phyloP scores from a whole-genome alignment of 2,888 invertebrate species.

The Archips crataeganus region DNA sequence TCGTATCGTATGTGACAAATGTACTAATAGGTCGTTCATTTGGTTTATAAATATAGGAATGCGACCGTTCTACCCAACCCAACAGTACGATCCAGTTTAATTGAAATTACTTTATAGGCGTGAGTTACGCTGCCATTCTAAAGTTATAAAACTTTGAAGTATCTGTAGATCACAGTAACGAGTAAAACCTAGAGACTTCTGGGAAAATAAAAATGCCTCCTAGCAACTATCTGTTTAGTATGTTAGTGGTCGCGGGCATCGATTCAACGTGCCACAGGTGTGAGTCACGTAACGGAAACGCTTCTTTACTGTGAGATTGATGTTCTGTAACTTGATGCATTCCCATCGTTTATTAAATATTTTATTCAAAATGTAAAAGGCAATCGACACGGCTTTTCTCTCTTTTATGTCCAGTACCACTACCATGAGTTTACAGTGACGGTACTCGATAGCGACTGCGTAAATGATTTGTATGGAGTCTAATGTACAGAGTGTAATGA shows the following conservation, averaged over 20 bases:
- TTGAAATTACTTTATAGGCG: neutral
- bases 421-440: too few relatives aligned
- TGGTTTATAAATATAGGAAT: neutral
- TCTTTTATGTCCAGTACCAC: neutral
- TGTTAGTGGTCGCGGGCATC: slow-evolving; percentile 40
- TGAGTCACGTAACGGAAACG: slow-evolving; percentile 44
- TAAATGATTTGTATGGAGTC: too few relatives aligned
- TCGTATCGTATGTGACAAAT: neutral
- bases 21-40: neutral
- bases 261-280: slow-evolving; percentile 43
- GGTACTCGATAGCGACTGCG: too few relatives aligned
- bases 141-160: neutral
- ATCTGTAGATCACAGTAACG: slow-evolving; percentile 4
- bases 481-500: too few relatives aligned
- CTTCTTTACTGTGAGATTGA: slow-evolving; percentile 42
- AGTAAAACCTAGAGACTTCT: slow-evolving; percentile 12
- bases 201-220: slow-evolving; percentile 28
- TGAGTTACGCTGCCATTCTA: neutral
- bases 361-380: slow-evolving; percentile 34
- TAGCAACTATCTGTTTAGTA: slow-evolving; percentile 43
- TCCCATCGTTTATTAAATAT: slow-evolving; percentile 39
- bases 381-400: neutral
- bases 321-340: slow-evolving; percentile 41
- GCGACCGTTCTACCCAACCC: neutral
- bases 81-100: neutral